Evolutionary conservation across 2,797 vertebrate genomes (phyloP).

Genomic region (Synaphobranchus kaupii): DNA sequence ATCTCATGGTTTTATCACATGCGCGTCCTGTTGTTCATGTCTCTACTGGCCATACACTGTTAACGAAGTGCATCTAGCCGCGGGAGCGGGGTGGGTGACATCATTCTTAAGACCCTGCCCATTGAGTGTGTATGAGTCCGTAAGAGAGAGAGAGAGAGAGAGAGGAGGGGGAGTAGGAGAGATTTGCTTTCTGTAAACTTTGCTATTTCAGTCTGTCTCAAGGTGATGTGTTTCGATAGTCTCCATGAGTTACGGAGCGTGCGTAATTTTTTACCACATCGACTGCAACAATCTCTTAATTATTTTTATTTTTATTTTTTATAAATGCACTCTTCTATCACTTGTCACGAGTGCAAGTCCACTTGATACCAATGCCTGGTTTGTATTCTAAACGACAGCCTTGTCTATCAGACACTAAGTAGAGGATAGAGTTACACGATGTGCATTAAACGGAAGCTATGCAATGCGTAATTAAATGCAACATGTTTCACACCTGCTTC

Average conservation of each 20-base stretch:
- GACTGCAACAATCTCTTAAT: background rate
- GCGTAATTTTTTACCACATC: background rate
- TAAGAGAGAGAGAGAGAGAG: background rate
- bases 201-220: too few relatives aligned
- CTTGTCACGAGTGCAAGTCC: background rate
- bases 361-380: background rate
- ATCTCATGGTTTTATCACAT: conserved; percentile 19
- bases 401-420: too few relatives aligned
- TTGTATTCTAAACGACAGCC: background rate
- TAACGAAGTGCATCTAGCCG: conserved; percentile 28
- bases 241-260: background rate
- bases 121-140: conserved; percentile 17
- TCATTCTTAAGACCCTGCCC: conserved; percentile 42
- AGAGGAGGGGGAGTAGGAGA: background rate
- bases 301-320: too few relatives aligned
- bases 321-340: too few relatives aligned
- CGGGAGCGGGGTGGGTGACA: conserved; percentile 39
- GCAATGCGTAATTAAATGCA: background rate
- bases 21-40: conserved; percentile 26
- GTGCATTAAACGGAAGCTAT: background rate
- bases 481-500: too few relatives aligned
- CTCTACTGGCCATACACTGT: conserved; percentile 28
- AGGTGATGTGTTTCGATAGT: background rate
- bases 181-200: background rate
- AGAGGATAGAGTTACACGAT: background rate